phyloP scores from a whole-genome alignment of 1,140 invertebrate genomes.

The Bombus consobrinus region DNA sequence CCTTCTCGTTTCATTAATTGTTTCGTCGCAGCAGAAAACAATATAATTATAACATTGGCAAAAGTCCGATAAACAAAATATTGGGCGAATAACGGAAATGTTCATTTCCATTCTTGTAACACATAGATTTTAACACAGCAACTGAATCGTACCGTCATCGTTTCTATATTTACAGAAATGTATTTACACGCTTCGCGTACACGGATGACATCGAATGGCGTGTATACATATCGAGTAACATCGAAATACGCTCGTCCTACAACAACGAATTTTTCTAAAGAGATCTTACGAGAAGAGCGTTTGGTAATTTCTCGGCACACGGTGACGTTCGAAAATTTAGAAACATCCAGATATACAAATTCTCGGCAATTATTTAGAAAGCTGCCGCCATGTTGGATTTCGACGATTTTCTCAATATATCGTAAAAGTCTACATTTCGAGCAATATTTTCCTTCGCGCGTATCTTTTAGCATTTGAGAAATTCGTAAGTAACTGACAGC shows the following conservation, averaged over 20 bases:
- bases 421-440: no score
- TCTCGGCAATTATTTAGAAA: no score
- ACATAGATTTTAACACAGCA: background rate
- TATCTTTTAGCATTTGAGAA: no score
- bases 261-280: background rate
- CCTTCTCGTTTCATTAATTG: background rate
- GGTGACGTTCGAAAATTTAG: background rate
- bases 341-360: background rate
- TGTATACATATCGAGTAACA: background rate
- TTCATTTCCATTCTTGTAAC: no score
- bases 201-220: background rate
- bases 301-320: background rate
- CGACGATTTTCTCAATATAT: no score
- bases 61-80: background rate
- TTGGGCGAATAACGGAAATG: background rate
- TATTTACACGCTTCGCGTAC: slow-evolving; percentile 23
- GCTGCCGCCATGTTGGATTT: no score
- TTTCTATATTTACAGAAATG: slow-evolving; percentile 31
- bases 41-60: background rate
- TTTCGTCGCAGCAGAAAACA: background rate
- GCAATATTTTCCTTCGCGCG: no score
- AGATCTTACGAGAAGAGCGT: background rate
- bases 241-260: background rate
- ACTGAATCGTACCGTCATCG: background rate
- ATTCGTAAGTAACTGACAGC: no score